Base-by-base conservation (phyloP, 2,113 vertebrate genomes). In the Anthoscopus minutus region DNA sequence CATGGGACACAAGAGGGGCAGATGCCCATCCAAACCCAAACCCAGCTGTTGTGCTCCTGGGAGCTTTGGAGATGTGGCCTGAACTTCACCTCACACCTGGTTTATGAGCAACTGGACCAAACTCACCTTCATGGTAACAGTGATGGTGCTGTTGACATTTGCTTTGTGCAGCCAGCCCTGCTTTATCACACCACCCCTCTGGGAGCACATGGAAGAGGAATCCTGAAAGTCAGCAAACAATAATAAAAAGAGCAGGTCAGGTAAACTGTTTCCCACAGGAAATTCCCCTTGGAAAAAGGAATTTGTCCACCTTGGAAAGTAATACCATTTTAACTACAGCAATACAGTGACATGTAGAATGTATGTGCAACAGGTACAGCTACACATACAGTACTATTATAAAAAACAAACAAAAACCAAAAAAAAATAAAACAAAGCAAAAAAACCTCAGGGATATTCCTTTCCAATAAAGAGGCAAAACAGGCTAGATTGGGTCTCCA, bases 91-190 rank as follows among this genome's bases (percentile, higher is more conserved):
- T 56, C 1, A 0, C 25, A 19, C 40, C 67, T 77, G 0, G 0
- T 9, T 58, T 48, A 24, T 3, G 1, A 82, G 19, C 13, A 30
- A 11, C 47, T 11, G 60, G 31, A 42, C 33, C 30, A 61, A 31
- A 96, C 98, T 98, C 98, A 99, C 99, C 99, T 98, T 99, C 99
- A 99, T 99, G 96, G 99, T 99, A 70, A 99, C 99, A 10, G 99
- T 99, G 97, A 99, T 99, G 35, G 99, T 99, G 98, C 98, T 99
- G 94, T 99, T 99, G 81, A 99, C 98, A 87, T 99, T 99, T 86
- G 99, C 99, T 96, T 99, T 99, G 97, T 99, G 98, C 80, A 99
- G 97, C 99, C 99, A 99, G 95, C 99, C 99, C 97, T 99, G 99
- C 96, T 99, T 99, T 97, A 99, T 98, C 92, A 99, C 98, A 33